Conservation (phyloP, 2,113 vertebrate species). For the Arenaria interpres region DNA sequence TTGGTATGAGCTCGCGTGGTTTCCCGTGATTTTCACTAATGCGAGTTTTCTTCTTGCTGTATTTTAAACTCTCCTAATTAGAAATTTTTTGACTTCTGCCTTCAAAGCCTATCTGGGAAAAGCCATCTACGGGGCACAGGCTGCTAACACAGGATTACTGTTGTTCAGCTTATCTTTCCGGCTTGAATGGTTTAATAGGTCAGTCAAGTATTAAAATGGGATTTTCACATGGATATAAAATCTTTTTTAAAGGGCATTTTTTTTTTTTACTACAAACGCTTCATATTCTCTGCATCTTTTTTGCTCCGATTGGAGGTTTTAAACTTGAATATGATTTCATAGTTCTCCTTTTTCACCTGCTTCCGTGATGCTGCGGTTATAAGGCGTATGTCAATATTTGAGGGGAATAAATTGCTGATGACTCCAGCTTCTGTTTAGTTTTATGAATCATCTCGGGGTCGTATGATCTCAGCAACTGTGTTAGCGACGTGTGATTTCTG, state of each 20-base stretch:
- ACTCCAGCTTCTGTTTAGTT: neutral
- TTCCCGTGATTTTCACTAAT: neutral
- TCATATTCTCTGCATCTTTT: neutral
- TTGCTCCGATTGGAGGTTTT: neutral
- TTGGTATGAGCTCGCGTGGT: neutral
- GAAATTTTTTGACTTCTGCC: neutral
- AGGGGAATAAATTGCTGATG: neutral
- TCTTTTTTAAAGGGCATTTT: neutral
- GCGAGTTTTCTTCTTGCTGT: neutral
- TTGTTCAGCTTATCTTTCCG: neutral
- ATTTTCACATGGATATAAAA: neutral
- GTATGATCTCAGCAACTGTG: neutral
- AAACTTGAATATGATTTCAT: neutral
- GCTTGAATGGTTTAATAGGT: neutral
- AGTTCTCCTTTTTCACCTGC: neutral
- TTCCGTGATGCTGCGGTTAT: neutral
- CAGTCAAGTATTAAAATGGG: neutral
- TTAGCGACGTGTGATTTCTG: neutral
- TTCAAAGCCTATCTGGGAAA: neutral
- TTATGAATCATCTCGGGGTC: slow-evolving; percentile 15
- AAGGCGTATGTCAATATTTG: slow-evolving; percentile 16
- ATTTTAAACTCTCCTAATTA: neutral
- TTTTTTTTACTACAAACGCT: accelerated
- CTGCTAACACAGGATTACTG: neutral
- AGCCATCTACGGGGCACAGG: neutral